Evolutionary conservation across 2,888 invertebrate species (phyloP).

Genomic region (Dioctria rufipes): DNA sequence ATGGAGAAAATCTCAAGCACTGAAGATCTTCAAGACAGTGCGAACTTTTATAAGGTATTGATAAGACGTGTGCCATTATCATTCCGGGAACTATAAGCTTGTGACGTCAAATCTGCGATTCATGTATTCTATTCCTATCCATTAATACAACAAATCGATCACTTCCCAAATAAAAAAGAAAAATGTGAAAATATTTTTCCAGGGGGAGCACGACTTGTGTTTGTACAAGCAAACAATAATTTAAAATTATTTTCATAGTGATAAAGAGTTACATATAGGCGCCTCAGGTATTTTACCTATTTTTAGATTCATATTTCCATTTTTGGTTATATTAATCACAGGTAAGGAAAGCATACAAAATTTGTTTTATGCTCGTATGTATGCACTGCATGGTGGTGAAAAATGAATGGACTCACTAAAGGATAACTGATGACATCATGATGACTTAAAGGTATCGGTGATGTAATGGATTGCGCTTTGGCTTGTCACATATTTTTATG

Average conservation of each 20-base stretch:
- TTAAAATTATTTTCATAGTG: background rate
- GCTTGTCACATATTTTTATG: no score
- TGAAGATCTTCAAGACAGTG: background rate
- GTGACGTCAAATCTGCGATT: background rate
- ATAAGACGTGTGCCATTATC: background rate
- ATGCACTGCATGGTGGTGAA: no score
- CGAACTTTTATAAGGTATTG: conserved; percentile 1
- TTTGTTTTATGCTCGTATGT: no score
- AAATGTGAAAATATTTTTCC: background rate
- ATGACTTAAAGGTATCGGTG: no score
- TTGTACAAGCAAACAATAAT: background rate
- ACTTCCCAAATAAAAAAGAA: background rate
- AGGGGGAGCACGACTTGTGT: conserved; percentile 7
- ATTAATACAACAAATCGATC: background rate
- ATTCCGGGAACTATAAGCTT: background rate
- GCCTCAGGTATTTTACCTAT: background rate
- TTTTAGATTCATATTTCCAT: background rate
- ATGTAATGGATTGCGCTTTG: no score
- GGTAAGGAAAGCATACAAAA: background rate
- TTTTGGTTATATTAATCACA: conserved; percentile 7
- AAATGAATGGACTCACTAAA: no score
- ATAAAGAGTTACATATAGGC: background rate
- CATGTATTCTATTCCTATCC: background rate
- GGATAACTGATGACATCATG: no score
- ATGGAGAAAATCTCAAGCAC: background rate